Conservation (phyloP, 92 coral and sea anemone species). For the Paramuricea clavata region DNA sequence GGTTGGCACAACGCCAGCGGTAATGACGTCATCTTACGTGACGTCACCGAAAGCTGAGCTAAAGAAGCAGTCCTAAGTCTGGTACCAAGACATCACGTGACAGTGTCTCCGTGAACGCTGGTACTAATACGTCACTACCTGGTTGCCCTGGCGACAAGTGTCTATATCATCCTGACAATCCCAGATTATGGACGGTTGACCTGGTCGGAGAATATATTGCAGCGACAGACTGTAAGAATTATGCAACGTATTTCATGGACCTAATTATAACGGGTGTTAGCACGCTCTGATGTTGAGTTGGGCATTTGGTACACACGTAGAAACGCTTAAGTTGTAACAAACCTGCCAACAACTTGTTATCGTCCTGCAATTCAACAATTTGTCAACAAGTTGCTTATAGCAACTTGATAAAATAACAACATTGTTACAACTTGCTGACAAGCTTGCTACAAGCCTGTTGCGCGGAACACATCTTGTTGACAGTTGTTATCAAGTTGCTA, state of each 20-base stretch:
- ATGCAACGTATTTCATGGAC: conserved; percentile 78
- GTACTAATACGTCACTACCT: conserved; percentile 96
- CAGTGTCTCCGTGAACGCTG: conserved; percentile 70
- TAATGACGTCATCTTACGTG: conserved; percentile 20
- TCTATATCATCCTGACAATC: conserved; percentile 91
- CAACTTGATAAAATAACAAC: too few species aligned
- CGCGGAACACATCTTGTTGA: too few species aligned
- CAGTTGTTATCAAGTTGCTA: too few species aligned
- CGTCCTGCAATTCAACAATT: too few species aligned
- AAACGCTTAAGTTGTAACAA: background rate
- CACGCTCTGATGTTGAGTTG: too few species aligned
- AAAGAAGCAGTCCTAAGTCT: conserved; percentile 40
- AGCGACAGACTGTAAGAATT: conserved; percentile 84
- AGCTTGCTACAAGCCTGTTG: too few species aligned
- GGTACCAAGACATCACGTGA: conserved; percentile 55
- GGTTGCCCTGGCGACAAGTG: conserved; percentile 93
- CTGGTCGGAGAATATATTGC: conserved; percentile 87
- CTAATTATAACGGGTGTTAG: too few species aligned
- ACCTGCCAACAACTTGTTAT: background rate
- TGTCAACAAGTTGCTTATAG: too few species aligned
- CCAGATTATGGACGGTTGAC: conserved; percentile 91
- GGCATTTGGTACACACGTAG: background rate
- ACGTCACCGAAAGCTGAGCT: conserved; percentile 32
- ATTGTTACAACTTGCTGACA: too few species aligned
- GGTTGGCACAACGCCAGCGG: background rate